Conservation (phyloP, 2,113 vertebrate species). For the Uria lomvia region DNA sequence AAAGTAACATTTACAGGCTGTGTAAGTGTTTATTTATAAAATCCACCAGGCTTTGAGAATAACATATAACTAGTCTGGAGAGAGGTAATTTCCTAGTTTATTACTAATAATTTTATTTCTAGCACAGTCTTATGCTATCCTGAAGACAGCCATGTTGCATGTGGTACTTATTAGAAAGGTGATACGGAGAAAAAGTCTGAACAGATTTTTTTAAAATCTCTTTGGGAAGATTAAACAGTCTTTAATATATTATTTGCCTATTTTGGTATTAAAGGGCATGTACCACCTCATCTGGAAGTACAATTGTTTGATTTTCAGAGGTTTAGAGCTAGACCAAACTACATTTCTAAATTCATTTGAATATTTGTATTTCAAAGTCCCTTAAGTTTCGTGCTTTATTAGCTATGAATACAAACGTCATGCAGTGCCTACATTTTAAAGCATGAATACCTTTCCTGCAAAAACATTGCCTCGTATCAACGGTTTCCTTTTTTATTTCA, state of each 20-base stretch:
- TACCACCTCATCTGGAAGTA: background rate
- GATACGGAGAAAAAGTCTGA: background rate
- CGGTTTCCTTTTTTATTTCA: background rate
- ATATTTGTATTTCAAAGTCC: conserved; percentile 11
- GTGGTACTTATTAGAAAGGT: background rate
- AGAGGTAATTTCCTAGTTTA: conserved; percentile 22
- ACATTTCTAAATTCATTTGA: background rate
- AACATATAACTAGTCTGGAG: background rate
- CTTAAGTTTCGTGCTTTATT: background rate
- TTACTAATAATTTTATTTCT: conserved; percentile 25
- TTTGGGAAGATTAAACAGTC: conserved; percentile 11
- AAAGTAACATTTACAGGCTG: background rate
- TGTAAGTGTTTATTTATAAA: background rate
- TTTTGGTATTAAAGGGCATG: conserved; percentile 3
- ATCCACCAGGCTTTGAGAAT: background rate
- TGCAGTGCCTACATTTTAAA: background rate
- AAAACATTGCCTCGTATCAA: background rate
- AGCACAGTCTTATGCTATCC: background rate
- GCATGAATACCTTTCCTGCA: background rate
- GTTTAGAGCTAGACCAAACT: background rate
- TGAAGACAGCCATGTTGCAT: background rate
- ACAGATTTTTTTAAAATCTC: background rate
- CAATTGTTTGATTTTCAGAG: conserved; percentile 3
- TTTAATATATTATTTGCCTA: conserved; percentile 9
- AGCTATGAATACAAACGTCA: background rate